Base-by-base conservation (phyloP, 1,140 invertebrate genomes). In the Rhyacophila brunnea region DNA sequence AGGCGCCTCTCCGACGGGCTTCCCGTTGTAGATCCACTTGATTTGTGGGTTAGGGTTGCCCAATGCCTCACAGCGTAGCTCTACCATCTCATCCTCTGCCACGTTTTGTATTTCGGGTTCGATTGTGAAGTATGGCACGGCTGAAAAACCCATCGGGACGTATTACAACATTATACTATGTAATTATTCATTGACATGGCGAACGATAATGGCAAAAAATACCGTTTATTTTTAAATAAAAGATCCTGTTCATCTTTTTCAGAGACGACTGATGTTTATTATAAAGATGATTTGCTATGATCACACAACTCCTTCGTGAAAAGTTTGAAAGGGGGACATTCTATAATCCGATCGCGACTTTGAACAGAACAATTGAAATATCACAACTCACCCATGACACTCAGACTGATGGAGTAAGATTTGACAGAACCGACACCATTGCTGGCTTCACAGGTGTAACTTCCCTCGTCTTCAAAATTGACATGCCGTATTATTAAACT, bases 11-110 rank as follows among this genome's bases (percentile, higher is more conserved):
- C 83, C 80, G 28, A 98, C 87, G 0, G 92, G 90, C 68, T 89
- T 88, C 34, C 96, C 96, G 80, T 99, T 99, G 73, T 97, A 88
- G 50, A 96, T 96, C 97, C 97, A 99, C 67, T 92, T 87, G 46
- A 98, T 94, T 60, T 90, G 83, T 0, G 97, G 96, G 48, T 88
- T 82, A 0, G 97, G 97, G 1, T 87, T 85, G 57, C 95, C 96
- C 6, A 81, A 85, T 0, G 96, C 96, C 55, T 87, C 83, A 75
- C 97, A 99, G 42, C 83, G 79, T 68, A 99, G 95, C 62, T 86
- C 84, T 0, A 91, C 89, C 7, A 85, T 90, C 71, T 97, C 95
- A 45, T 91, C 94, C 79, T 98, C 95, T 11, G 95, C 92, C 3
- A 88, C 88, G 67, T 92, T 93, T 43, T 90, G 82, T 62, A 93